phyloP scores from a whole-genome alignment of 1,140 invertebrate genomes.

The Galleria mellonella region DNA sequence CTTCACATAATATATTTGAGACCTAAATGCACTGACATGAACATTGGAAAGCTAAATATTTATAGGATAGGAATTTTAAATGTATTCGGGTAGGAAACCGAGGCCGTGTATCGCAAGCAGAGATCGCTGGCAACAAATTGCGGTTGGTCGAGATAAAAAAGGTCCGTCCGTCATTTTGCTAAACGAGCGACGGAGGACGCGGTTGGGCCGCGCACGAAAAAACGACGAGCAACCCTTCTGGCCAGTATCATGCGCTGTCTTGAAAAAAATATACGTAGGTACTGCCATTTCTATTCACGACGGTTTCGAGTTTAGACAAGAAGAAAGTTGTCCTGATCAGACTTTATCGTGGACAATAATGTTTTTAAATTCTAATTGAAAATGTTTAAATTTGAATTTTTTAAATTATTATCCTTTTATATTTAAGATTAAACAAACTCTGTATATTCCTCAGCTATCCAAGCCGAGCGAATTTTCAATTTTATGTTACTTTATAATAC shows the following conservation, averaged over 20 bases:
- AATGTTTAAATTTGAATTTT: no score
- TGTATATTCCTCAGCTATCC: no score
- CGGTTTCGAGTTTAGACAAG: not conserved
- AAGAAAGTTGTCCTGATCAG: no score
- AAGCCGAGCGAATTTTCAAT: no score
- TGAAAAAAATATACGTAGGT: conserved; percentile 40
- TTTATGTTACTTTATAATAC: no score
- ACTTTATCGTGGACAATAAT: no score
- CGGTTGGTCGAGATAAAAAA: conserved; percentile 64
- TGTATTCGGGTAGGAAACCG: conserved; percentile 24
- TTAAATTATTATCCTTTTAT: no score
- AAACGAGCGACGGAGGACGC: conserved; percentile 46
- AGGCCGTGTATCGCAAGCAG: conserved; percentile 37
- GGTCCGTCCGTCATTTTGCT: conserved; percentile 64
- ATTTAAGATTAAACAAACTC: no score
- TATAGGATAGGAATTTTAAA: conserved; percentile 38
- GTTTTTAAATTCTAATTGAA: no score
- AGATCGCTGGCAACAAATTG: conserved; percentile 61
- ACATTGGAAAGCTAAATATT: conserved; percentile 27
- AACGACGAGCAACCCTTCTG: conserved; percentile 26
- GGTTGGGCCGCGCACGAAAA: conserved; percentile 24
- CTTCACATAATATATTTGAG: not conserved
- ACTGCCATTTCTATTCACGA: conserved; percentile 48
- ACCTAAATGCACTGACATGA: conserved; percentile 18
- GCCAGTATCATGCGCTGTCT: conserved; percentile 27